Evolutionary conservation across 2,797 vertebrate species (phyloP).

Genomic region (Gallinago solitaria): DNA sequence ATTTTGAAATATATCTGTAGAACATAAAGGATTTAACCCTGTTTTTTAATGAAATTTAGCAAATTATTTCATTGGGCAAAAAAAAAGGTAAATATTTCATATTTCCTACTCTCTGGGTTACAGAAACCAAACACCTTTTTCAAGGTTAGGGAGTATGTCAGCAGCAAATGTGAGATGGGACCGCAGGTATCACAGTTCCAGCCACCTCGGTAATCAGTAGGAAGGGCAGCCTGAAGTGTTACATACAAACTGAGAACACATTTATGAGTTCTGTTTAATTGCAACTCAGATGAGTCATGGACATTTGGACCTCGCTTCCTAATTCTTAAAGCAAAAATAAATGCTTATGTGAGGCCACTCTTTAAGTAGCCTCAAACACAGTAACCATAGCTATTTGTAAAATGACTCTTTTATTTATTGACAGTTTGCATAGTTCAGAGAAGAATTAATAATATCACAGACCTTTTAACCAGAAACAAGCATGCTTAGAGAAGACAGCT

Average conservation of each 20-base stretch:
- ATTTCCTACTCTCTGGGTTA: not conserved
- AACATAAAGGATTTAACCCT: not conserved
- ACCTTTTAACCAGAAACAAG: slow-evolving; percentile 61
- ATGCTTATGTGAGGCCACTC: not conserved
- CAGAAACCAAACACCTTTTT: not conserved
- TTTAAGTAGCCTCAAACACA: slow-evolving; percentile 16
- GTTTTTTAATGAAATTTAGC: not conserved
- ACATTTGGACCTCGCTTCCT: not conserved
- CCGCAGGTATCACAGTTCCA: not conserved
- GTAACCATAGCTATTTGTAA: slow-evolving; percentile 12
- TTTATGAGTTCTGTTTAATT: not conserved
- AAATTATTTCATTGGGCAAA: not conserved
- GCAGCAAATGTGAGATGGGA: not conserved
- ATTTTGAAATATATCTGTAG: not conserved
- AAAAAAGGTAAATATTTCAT: not conserved
- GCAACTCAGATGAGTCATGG: not conserved
- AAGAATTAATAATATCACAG: slow-evolving; percentile 53
- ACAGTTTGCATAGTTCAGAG: slow-evolving; percentile 10
- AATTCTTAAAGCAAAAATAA: slow-evolving; percentile 10
- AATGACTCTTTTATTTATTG: slow-evolving; percentile 34
- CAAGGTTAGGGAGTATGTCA: not conserved
- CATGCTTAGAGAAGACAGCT: slow-evolving; percentile 71
- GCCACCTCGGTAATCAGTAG: not conserved
- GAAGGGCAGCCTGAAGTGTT: not conserved
- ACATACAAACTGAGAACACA: not conserved